Base-by-base conservation (phyloP, 2,888 invertebrate species). In the Empis livida region DNA sequence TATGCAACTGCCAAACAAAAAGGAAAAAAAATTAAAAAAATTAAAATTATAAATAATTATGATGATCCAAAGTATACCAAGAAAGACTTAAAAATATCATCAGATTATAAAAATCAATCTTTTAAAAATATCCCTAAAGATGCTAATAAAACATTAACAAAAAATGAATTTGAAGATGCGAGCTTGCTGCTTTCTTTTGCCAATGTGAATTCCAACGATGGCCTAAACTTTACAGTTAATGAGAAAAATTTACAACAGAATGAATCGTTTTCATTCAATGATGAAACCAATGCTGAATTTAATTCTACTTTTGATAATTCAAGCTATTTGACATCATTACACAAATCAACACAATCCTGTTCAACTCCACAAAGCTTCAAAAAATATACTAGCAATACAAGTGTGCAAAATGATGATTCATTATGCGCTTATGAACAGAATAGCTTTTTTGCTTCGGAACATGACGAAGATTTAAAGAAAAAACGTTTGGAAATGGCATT, bases 401-500 rank as follows among this genome's bases (percentile, higher is more conserved):
- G 47, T 16, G 51, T 23, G 44, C 54, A 54, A 47, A 57, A 60
- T 30, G 57, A 62, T 13, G 60, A 63, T 31, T 68, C 68, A 43
- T 63, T 66, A 46, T 65, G 64, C 17, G 68, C 66, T 11, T 69
- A 63, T 48, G 69, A 68, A 45, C 68, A 70, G 49, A 70, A 68
- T 48, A 68, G 68, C 4, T 70, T 65, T 49, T 70, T 70, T 54
- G 63, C 64, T 16, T 62, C 68, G 1, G 70, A 69, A 43, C 61
- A 68, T 45, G 66, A 69, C 44, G 59, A 59, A 2, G 68, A 69
- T 46, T 60, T 65, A 2, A 64, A 64, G 49, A 62, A 65, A 48
- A 59, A 57, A n/a, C 63, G 69, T 8, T 51, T 65, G 1, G 60
- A 64, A 6, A 68, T 68, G 48, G 68, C 70, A 1, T 48, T 65